These are phyloP conservation scores for Mandrillus leucophaeus DNA, from an alignment of 2,113 vertebrate species.

Conservation along the genomic window DNA sequence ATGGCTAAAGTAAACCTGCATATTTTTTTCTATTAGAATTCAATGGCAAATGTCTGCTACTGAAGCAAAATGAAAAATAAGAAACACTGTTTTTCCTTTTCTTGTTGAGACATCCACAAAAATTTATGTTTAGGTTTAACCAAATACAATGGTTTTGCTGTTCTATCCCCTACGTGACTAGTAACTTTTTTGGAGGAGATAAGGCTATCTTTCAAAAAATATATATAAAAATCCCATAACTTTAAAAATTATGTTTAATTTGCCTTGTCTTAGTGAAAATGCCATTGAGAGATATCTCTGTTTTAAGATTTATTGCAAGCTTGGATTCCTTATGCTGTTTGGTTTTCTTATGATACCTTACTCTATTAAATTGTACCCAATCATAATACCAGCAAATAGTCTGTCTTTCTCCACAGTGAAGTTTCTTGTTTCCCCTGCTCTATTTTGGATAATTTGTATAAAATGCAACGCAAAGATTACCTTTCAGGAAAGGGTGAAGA, in stretches of 20 bases:
- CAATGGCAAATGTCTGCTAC: neutral
- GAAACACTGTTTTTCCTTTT: neutral
- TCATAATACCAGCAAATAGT: neutral
- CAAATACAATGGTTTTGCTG: conserved; percentile 1
- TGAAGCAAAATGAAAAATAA: neutral
- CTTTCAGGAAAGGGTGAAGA: neutral
- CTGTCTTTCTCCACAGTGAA: neutral
- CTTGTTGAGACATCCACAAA: neutral
- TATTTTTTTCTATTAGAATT: neutral
- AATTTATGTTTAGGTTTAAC: conserved; percentile 1
- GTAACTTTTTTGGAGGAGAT: neutral
- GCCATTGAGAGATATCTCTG: neutral
- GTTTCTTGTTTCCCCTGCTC: neutral
- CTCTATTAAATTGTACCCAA: neutral
- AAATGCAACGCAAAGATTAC: neutral
- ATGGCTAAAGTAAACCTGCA: neutral
- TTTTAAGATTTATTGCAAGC: neutral
- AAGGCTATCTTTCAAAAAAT: neutral
- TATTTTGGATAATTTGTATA: conserved; percentile 19
- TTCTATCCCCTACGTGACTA: neutral
- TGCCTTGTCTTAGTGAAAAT: neutral
- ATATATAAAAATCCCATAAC: neutral
- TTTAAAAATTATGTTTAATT: neutral
- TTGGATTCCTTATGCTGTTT: conserved; percentile 1
- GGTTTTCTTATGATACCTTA: neutral